Conservation (phyloP, 2,888 invertebrate genomes). For the Perizoma flavofasciatum region DNA sequence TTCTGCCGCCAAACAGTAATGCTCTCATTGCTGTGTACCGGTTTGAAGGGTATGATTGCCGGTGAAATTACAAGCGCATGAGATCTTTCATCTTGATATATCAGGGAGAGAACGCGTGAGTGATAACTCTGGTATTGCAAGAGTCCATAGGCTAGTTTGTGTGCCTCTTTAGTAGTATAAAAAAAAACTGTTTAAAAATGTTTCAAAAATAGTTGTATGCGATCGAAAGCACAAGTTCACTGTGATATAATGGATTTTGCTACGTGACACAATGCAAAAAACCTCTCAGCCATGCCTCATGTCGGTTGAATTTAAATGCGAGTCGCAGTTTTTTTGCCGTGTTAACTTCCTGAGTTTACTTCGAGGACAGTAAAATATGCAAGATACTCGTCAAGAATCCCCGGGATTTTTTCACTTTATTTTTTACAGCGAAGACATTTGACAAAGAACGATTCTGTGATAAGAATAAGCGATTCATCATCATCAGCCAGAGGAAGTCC, state of each 20-base stretch:
- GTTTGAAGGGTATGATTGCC: too few species aligned
- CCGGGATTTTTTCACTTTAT: constrained; percentile 33
- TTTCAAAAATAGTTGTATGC: too few species aligned
- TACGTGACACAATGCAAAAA: constrained; percentile 41
- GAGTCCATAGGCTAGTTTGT: too few species aligned
- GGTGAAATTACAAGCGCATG: too few species aligned
- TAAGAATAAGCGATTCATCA: neutral
- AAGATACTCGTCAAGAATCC: constrained; percentile 36
- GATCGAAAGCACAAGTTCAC: neutral
- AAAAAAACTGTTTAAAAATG: too few species aligned
- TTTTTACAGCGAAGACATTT: constrained; percentile 28
- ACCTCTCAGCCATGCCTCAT: constrained; percentile 28
- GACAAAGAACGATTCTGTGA: constrained; percentile 8
- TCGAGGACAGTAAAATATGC: constrained; percentile 36
- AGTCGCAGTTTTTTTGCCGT: constrained; percentile 40
- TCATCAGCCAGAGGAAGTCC: too few species aligned
- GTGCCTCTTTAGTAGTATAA: too few species aligned
- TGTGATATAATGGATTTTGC: constrained; percentile 26
- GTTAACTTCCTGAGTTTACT: constrained; percentile 35
- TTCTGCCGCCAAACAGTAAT: too few species aligned
- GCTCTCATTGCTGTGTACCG: too few species aligned
- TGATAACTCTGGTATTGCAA: too few species aligned
- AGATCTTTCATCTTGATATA: too few species aligned
- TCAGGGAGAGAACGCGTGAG: too few species aligned
- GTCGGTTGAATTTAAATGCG: constrained; percentile 40